phyloP scores from a whole-genome alignment of 2,888 invertebrate genomes.

The Nephrotoma guestfalica region DNA sequence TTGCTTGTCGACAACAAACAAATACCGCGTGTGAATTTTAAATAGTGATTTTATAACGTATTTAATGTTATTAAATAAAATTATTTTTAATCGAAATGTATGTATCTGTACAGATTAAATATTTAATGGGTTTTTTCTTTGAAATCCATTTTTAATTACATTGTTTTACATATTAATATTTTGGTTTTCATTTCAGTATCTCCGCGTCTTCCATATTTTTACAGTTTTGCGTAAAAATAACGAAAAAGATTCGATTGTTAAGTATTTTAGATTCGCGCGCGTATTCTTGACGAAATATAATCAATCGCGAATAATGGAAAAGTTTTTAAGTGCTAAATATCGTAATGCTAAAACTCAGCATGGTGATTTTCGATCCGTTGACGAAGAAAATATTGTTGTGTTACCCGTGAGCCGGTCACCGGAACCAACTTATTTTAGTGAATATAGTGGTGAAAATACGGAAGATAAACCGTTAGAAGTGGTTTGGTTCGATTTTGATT shows the following conservation, averaged over 20 bases:
- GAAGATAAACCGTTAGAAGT: constrained; percentile 18
- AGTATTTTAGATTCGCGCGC: neutral
- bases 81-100: neutral
- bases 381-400: constrained; percentile 24
- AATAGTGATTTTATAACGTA: neutral
- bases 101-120: neutral
- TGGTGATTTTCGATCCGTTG: constrained; percentile 18
- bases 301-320: neutral
- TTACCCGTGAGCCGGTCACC: constrained; percentile 16
- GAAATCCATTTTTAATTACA: neutral
- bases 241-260: neutral
- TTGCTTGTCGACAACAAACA: neutral
- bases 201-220: neutral
- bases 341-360: constrained; percentile 23
- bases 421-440: neutral
- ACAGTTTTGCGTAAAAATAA: neutral
- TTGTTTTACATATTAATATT: neutral
- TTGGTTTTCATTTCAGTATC: neutral
- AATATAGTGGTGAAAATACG: constrained; percentile 20
- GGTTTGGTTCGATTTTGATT: neutral
- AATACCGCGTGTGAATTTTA: neutral
- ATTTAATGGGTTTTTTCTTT: neutral
- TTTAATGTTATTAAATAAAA: neutral
- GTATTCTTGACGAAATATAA: neutral
- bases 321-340: constrained; percentile 6